A percentile compares a stretch with the other conserved stretches of the same genome.
These are phyloP conservation scores for Branchipolynoe longqiensis DNA, from an alignment of 2,888 invertebrate genomes.

Conservation along the genomic window DNA sequence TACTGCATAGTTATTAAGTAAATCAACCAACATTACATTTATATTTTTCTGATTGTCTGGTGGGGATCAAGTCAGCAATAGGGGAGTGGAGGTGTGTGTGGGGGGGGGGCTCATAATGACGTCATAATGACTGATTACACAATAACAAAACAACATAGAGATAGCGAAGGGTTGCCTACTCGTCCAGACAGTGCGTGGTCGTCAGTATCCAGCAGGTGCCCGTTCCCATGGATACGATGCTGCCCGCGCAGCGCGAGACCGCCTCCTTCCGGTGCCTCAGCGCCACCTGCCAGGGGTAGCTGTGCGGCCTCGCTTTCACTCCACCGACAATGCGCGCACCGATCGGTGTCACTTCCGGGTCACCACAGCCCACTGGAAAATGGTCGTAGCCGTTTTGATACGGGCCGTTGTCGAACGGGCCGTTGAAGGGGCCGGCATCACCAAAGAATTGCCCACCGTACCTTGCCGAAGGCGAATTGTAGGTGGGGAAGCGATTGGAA, in stretches of 20 bases:
- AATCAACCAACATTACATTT: too few relatives aligned
- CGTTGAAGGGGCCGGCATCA: too few relatives aligned
- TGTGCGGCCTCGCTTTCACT: constrained; percentile 64
- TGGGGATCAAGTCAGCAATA: too few relatives aligned
- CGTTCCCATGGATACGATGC: constrained; percentile 62
- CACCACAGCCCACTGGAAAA: constrained; percentile 63
- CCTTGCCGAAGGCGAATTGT: not conserved
- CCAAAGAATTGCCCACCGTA: too few relatives aligned
- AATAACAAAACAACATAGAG: too few relatives aligned
- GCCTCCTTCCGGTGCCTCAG: constrained; percentile 65
- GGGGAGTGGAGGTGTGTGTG: too few relatives aligned
- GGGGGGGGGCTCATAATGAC: too few relatives aligned
- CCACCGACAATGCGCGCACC: constrained; percentile 68
- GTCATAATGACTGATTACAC: too few relatives aligned
- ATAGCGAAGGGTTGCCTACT: too few relatives aligned
- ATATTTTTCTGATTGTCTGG: too few relatives aligned
- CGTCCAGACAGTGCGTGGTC: constrained; percentile 69
- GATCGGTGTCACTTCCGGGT: constrained; percentile 63
- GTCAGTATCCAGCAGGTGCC: constrained; percentile 66
- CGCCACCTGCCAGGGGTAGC: constrained; percentile 70
- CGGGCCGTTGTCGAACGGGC: not conserved
- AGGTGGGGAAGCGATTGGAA: not conserved
- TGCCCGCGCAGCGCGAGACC: constrained; percentile 67
- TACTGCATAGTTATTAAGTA: too few relatives aligned
- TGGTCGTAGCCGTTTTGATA: constrained; percentile 21